Percentiles rank a stretch among this genome's conserved stretches.
These are phyloP conservation scores for Eriosoma lanigerum DNA, from an alignment of 1,140 invertebrate species.

Conservation along the genomic window DNA sequence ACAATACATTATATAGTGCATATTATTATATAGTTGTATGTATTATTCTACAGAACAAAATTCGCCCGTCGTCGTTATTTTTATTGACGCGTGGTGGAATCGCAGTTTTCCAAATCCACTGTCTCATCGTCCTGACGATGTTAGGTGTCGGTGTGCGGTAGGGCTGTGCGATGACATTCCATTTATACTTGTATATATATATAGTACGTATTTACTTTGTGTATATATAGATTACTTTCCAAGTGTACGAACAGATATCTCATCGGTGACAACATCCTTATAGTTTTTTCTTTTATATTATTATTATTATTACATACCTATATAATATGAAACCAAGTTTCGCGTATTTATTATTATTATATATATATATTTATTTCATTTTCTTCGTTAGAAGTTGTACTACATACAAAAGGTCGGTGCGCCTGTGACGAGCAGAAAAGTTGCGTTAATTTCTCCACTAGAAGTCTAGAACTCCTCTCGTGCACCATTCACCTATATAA, in stretches of 20 bases:
- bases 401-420: background rate
- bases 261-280: background rate
- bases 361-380: too few relatives aligned
- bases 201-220: background rate
- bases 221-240: background rate
- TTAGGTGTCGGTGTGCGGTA: background rate
- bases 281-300: background rate
- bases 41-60: background rate
- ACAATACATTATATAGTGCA: too few relatives aligned
- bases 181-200: background rate
- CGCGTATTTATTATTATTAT: background rate
- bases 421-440: background rate
- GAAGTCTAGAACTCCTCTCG: background rate
- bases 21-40: too few relatives aligned
- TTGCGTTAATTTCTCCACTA: slow-evolving; percentile 32
- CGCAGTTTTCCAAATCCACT: too few relatives aligned
- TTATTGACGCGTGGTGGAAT: background rate
- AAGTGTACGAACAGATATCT: background rate
- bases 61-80: background rate
- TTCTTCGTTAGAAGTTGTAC: too few relatives aligned
- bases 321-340: background rate
- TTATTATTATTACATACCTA: too few relatives aligned
- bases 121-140: background rate
- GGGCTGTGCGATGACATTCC: background rate
- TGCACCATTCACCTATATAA: too few relatives aligned